Base-by-base conservation (phyloP, 2,888 invertebrate species). In the Trissonchulus sp. region DNA sequence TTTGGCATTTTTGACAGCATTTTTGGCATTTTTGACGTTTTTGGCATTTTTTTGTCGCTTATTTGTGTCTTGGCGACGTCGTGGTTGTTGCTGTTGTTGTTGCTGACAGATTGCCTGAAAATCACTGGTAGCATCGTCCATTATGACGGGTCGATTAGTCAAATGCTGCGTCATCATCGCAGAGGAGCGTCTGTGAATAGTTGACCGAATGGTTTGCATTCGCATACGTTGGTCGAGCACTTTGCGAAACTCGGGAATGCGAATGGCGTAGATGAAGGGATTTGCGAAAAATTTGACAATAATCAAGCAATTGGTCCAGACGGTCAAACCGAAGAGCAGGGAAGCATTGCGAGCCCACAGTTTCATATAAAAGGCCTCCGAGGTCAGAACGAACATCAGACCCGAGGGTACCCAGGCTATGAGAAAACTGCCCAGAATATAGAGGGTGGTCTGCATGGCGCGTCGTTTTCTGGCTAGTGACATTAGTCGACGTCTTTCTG, bases 331-430 rank as follows among this genome's bases (percentile, higher is more conserved):
- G 68, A 65, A 65, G 8, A 65, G 68, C 28, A 65, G 8, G 8
- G 48, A 48, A 8, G 48, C 8, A 48, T 48, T 48, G 8, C 36
- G n/a, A n/a, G 71, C 15, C 34, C 34, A 69, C 28, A 69, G n/a
- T 35, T 18, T 31, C n/a, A 33, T 15, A 36, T 69, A 36, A n/a
- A 69, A 69, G 34, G 35, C n/a, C n/a, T n/a, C 15, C 8, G 71
- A 69, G 36, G 71, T 69, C 23, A 69, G 34, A 37, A 69, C 34
- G 37, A 36, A 69, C 31, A 36, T 36, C 8, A 69, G 36, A 36
- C 71, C 34, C n/a, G 71, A 23, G n/a, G 71, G 71, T 8, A 69
- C 71, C 71, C 71, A 69, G 35, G 71, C 71, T 30, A 69, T 35
- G 8, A 69, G 37, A n/a, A 69, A 69, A 69, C 71, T 69, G 71